A percentile compares a stretch with the other conserved stretches of the same genome.
Conservation (phyloP, 2,113 vertebrate species). For the Bubo bubo region DNA sequence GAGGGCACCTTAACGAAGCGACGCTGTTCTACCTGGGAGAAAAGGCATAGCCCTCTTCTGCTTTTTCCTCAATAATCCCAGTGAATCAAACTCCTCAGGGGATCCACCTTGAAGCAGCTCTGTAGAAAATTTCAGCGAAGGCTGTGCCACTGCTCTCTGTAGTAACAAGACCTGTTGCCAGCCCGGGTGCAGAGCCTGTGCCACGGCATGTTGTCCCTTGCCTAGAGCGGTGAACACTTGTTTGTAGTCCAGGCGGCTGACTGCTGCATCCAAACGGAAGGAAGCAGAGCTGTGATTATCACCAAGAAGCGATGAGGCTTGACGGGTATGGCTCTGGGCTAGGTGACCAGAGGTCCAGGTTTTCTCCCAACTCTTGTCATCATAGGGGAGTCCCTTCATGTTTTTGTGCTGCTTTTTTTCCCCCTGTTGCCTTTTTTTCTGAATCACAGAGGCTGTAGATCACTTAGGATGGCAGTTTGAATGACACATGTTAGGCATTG, state of each 20-base stretch:
- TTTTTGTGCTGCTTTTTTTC: not conserved
- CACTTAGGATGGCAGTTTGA: not conserved
- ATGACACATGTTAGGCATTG: not conserved
- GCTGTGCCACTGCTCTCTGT: not conserved
- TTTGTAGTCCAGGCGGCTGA: not conserved
- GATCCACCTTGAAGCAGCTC: not conserved
- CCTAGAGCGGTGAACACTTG: accelerated
- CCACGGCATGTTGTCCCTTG: not conserved
- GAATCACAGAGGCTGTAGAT: accelerated
- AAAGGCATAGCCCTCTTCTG: not conserved
- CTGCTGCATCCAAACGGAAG: not conserved
- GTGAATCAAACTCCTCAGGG: not conserved
- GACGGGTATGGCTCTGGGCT: not conserved
- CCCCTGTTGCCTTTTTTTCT: not conserved
- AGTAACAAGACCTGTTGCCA: not conserved
- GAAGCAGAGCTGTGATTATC: not conserved
- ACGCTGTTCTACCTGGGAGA: not conserved
- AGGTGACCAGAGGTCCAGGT: not conserved
- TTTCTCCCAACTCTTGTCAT: not conserved
- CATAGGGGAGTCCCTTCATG: accelerated
- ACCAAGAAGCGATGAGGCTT: not conserved
- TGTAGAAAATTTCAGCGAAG: not conserved
- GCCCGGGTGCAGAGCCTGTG: not conserved
- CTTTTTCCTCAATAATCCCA: not conserved
- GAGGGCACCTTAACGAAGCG: not conserved